Evolutionary conservation across 1,140 invertebrate species (phyloP), one percentile per base, ranked within the genome.

Genomic region (Pseudobourletiella spinata): DNA sequence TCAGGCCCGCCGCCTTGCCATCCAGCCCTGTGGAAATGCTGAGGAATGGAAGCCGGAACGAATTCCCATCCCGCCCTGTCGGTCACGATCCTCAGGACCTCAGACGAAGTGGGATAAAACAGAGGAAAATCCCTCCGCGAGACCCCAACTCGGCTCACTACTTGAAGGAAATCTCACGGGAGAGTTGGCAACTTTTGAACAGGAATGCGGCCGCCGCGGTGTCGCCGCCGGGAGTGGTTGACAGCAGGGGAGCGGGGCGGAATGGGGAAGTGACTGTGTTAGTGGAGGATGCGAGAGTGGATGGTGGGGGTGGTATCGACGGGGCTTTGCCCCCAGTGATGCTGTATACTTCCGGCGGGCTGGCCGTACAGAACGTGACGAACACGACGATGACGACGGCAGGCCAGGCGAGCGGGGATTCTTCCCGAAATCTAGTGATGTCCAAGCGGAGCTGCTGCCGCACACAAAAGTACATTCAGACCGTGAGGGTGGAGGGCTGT

Each of bases 171-270:
- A 48, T 62, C 3, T 68, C 67, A 20, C 20, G 61, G 44, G 44
- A 62, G 15, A 68, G 63, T 61, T 68, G 67, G 67, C 55, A 68
- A 16, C n/a, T 65, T 26, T 30, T 68, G 8, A 68, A 68, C 48
- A 28, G 51, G 14, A 65, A 59, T 20, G 18, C 4, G 3, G 20
- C 29, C 25, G 11, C 4, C 2, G 15, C 48, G 42, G 22, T 57
- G 51, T 50, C 56, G 29, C 25, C 2, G 15, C 42, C 22, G 6
- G 29, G 8, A 22, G 32, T 26, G 2, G 29, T 15, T 14, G 11
- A 25, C 18, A 6, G 18, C 8, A 18, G 8, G 8, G 4, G 22
- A 55, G 16, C 30, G 20, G 52, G 20, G n/a, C 6, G 15, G 8
- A 3, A 6, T 18, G 11, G 25, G 2, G 11, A 35, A 18, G 15